These are phyloP conservation scores for Trachymyrmex cornetzi DNA, from an alignment of 1,140 invertebrate species.

Conservation along the genomic window DNA sequence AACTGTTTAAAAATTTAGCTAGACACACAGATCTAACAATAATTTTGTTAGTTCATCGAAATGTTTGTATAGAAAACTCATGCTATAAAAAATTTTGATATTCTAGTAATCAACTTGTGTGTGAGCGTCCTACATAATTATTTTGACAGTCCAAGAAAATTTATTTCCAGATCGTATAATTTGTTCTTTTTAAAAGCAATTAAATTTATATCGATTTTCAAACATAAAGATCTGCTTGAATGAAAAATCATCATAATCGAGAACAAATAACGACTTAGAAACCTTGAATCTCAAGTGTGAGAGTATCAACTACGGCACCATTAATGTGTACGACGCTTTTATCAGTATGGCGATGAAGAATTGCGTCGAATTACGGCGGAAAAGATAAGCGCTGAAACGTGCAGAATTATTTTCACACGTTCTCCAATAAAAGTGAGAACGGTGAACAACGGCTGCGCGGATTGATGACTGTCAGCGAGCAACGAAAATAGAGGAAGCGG, in stretches of 20 bases:
- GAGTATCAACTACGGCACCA: conserved; percentile 24
- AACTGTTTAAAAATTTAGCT: no score
- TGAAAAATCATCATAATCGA: not conserved
- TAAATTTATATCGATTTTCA: not conserved
- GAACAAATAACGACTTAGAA: conserved; percentile 6
- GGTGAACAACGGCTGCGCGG: not conserved
- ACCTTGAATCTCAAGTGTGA: conserved; percentile 31
- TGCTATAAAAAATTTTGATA: no score
- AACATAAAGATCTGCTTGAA: not conserved
- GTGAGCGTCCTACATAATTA: no score
- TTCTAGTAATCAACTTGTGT: no score
- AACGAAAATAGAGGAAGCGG: conserved; percentile 51
- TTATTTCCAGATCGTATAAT: no score
- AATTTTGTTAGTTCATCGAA: no score
- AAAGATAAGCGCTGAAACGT: conserved; percentile 70
- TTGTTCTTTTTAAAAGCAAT: not conserved
- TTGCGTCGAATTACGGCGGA: conserved; percentile 75
- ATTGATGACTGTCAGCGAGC: conserved; percentile 31
- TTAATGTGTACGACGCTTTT: conserved; percentile 26
- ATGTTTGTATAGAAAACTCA: no score
- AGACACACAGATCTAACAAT: no score
- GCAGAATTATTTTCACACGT: conserved; percentile 25
- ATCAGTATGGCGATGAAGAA: conserved; percentile 40
- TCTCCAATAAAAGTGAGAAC: conserved; percentile 24
- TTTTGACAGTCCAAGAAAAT: no score